Base-by-base conservation (phyloP, 2,113 vertebrate genomes). In the Cavia porcellus region DNA sequence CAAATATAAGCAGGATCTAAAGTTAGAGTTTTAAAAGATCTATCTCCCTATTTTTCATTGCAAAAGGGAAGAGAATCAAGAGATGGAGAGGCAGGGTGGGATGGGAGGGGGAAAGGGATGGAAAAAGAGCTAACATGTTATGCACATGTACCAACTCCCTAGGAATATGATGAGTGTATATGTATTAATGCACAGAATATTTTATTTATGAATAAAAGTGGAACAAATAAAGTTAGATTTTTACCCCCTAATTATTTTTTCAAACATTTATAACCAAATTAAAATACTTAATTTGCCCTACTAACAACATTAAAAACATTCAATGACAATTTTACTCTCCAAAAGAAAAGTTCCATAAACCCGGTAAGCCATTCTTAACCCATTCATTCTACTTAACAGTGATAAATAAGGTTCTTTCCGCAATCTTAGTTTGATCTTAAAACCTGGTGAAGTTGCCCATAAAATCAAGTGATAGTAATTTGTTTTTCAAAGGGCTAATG, bases 391-490 rank as follows among this genome's bases (percentile, higher is more conserved):
- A 94, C 14, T 25, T 35, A 93, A 42, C 42, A 80, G 59, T 72
- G 59, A 47, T 72, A 92, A n/a, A 30, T 62, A 84, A 79, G n/a
- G 86, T 82, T 91, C 84, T 87, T 87, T 97, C 94, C 17, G 66
- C 45, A 82, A 68, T 84, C 75, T 85, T 89, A 62, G 57, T 64
- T 87, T 79, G 47, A 93, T 86, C 95, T 97, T 92, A 92, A 95
- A 93, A 95, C 30, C 55, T 94, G 66, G 42, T 28, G 97, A 95
- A 98, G 97, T 6, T 72, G 90, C 24, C 96, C 98, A 80, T 42
- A 93, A 97, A 98, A 98, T 96, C 45, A 68, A 96, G 80, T 89
- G 92, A 94, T 61, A 92, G 80, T 70, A 94, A 95, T 81, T 95
- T 89, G 32, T 64, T 92, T 85, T 88, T 95, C 86, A 38, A 92